Percentiles rank a stretch among this genome's conserved stretches.
These are phyloP conservation scores for Rhagophthalmus giganteus DNA, from an alignment of 2,888 invertebrate genomes.

Conservation along the genomic window DNA sequence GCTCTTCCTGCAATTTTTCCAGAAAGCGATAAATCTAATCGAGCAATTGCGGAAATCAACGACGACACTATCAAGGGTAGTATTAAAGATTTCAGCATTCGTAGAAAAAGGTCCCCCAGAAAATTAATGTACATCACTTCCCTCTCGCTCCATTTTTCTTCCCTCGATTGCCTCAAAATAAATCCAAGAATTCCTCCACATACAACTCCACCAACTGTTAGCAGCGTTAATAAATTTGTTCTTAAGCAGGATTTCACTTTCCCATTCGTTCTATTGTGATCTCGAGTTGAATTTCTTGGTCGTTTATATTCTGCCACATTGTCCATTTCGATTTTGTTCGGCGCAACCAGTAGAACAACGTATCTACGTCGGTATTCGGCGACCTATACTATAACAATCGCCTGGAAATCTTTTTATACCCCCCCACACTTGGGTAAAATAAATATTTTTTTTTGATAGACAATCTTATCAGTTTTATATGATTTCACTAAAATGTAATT, in stretches of 20 bases:
- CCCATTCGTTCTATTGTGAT: neutral
- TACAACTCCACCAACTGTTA: conserved; percentile 62
- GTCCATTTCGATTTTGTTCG: neutral
- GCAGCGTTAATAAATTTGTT: conserved; percentile 60
- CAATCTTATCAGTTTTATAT: neutral
- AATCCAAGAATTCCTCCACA: conserved; percentile 59
- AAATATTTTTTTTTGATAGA: too few species aligned
- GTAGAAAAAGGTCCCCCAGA: conserved; percentile 70
- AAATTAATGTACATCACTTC: conserved; percentile 72
- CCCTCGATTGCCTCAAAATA: conserved; percentile 48
- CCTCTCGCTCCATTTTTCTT: conserved; percentile 58
- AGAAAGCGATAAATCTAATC: conserved; percentile 68
- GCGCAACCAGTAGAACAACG: too few species aligned
- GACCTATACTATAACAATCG: too few species aligned
- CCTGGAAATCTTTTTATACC: too few species aligned
- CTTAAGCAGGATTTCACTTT: conserved; percentile 42
- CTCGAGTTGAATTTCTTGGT: conserved; percentile 28
- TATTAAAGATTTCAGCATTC: conserved; percentile 74
- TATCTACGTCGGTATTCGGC: too few species aligned
- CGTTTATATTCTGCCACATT: conserved; percentile 3
- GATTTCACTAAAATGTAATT: too few species aligned
- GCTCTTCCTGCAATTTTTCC: conserved; percentile 69
- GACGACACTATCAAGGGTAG: conserved; percentile 72
- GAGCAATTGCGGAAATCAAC: conserved; percentile 70
- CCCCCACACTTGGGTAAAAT: too few species aligned